These are phyloP conservation scores for Lottia gigantea DNA, from an alignment of 2,888 invertebrate genomes.

Conservation along the genomic window DNA sequence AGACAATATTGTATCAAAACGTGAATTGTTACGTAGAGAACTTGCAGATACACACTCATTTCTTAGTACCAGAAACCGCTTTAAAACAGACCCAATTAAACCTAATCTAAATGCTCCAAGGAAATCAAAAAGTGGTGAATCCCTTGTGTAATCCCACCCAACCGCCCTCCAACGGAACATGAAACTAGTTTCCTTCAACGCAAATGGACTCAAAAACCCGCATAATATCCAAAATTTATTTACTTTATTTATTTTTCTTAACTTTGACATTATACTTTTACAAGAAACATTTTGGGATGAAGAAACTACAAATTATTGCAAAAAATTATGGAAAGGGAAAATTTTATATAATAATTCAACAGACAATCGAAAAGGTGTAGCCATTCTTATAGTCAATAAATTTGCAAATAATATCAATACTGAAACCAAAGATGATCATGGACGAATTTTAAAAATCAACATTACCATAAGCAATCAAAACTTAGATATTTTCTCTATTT, in stretches of 20 bases:
- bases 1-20: too few relatives aligned
- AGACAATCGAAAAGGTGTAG: not conserved
- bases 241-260: not conserved
- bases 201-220: not conserved
- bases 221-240: not conserved
- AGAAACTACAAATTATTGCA: not conserved
- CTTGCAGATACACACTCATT: too few relatives aligned
- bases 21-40: too few relatives aligned
- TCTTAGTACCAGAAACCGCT: too few relatives aligned
- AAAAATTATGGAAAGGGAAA: not conserved
- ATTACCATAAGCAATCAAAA: not conserved
- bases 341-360: not conserved
- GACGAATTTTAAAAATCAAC: not conserved
- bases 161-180: too few relatives aligned
- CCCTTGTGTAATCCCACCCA: too few relatives aligned
- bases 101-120: too few relatives aligned
- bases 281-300: conserved; percentile 1
- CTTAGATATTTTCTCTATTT: not conserved
- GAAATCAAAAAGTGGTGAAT: too few relatives aligned
- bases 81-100: too few relatives aligned
- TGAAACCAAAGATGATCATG: not conserved
- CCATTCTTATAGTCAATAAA: not conserved
- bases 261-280: not conserved
- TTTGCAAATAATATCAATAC: not conserved
- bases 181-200: not conserved